phyloP scores from a whole-genome alignment of 1,140 invertebrate species.

The Grapholita molesta region DNA sequence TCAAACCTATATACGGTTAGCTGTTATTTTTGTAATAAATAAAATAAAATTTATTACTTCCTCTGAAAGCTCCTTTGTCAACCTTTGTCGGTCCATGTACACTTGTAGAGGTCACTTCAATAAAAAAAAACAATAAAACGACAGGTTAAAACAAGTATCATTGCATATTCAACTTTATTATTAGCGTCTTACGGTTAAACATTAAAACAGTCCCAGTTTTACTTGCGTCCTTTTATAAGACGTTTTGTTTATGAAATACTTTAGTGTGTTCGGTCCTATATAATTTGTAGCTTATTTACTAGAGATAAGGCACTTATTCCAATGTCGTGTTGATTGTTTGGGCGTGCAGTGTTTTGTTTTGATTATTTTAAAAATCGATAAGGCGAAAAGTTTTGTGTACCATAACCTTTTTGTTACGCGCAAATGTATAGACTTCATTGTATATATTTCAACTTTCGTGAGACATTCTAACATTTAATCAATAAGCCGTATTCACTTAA shows the following conservation, averaged over 20 bases:
- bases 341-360: not conserved
- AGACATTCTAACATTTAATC: no score
- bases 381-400: not conserved
- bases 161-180: not conserved
- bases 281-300: not conserved
- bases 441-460: no score
- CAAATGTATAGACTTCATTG: no score
- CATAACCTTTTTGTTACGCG: no score
- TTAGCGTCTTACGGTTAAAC: not conserved
- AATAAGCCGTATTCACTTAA: no score
- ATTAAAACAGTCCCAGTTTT: no score
- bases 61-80: constrained; percentile 20
- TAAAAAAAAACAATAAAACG: not conserved
- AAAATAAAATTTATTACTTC: constrained; percentile 22
- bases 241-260: not conserved
- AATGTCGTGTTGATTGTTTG: not conserved
- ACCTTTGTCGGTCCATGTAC: not conserved
- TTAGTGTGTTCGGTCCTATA: not conserved
- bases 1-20: not conserved
- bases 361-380: not conserved
- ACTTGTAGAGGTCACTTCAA: not conserved
- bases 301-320: not conserved
- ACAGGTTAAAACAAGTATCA: not conserved
- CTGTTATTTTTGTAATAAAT: not conserved
- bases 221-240: no score